Conservation (phyloP, 2,888 invertebrate genomes). For the Agrochola litura region DNA sequence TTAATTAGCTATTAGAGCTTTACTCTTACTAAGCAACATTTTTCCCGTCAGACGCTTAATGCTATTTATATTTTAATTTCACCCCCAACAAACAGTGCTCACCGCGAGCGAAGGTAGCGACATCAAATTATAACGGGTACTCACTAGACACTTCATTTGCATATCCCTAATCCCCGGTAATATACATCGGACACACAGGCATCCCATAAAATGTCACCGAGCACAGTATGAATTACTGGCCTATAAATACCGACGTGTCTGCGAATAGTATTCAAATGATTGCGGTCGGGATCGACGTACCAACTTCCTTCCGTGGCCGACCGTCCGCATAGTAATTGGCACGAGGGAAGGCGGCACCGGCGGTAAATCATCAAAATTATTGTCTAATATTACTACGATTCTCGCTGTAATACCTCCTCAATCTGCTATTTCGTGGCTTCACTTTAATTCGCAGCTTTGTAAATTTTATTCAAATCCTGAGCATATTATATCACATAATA, state of each 20-base stretch:
- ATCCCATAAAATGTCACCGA: slow-evolving; percentile 86
- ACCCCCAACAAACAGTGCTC: slow-evolving; percentile 50
- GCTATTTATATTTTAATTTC: slow-evolving; percentile 61
- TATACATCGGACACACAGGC: slow-evolving; percentile 79
- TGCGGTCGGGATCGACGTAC: slow-evolving; percentile 87
- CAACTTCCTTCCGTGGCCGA: slow-evolving; percentile 87
- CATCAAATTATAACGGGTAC: slow-evolving; percentile 67
- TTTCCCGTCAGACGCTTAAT: slow-evolving; percentile 42
- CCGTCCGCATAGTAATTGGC: slow-evolving; percentile 88
- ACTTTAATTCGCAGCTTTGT: slow-evolving; percentile 83
- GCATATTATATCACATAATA: slow-evolving; percentile 71
- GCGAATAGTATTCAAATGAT: slow-evolving; percentile 87
- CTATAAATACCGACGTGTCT: slow-evolving; percentile 87
- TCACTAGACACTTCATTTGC: slow-evolving; percentile 78
- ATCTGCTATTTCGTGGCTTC: slow-evolving; percentile 83
- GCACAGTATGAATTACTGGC: slow-evolving; percentile 84
- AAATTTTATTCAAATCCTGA: slow-evolving; percentile 77
- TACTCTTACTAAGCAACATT: slow-evolving; percentile 32
- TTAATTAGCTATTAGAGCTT: slow-evolving; percentile 42
- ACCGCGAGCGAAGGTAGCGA: slow-evolving; percentile 55
- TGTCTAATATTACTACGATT: slow-evolving; percentile 87
- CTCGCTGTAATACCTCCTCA: slow-evolving; percentile 75
- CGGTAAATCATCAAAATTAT: slow-evolving; percentile 90
- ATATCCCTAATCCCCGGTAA: slow-evolving; percentile 75
- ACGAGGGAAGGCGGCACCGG: slow-evolving; percentile 80